Evolutionary conservation across 2,797 vertebrate species (phyloP), one percentile per base, ranked within the genome.

Genomic region (Neoniphon sammara): DNA sequence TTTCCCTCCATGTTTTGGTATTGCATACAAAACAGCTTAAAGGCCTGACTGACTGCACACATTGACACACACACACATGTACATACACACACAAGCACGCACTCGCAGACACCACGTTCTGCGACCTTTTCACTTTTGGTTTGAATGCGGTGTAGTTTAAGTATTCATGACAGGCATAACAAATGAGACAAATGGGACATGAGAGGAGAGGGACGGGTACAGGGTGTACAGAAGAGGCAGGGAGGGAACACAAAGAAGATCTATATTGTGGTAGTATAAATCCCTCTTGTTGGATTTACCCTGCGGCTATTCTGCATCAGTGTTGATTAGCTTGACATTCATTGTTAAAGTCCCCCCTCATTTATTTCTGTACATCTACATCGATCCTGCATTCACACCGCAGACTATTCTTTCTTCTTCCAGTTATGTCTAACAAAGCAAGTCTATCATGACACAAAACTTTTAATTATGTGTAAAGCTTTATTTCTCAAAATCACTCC

Each of bases 81-180:
- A 39, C 36, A 50, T 34, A 50, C n/a, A 54, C 56, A 46, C 53
- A 30, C 31, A 62, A 36, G 58, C 52, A 34, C 27, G 21, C 71
- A 56, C 70, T 73, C 65, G 39, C 9, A 60, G 67, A 71, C 66
- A 18, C 68, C 17, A 17, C n/a, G n/a, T 34, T 7, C 55, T 21
- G 59, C 70, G 74, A 81, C 77, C 82, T 87, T 92, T 89, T 84
- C 73, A 21, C 60, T 76, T 75, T 66, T 34, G 14, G 7, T 87
- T 65, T 76, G 25, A 77, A 34, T 56, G 21, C 60, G 53, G 69
- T 73, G 81, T 42, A n/a, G 66, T 81, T 78, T 67, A 68, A 85
- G 50, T 75, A 11, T 81, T 34, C 50, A 62, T 78, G 87, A 78
- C 82, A 63, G 77, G 78, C 70, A 64, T 80, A 64, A 69, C 49